A percentile compares a stretch with the other conserved stretches of the same genome.
phyloP scores from a whole-genome alignment of 2,113 vertebrate genomes.

The Psammodynastes pulverulentus region DNA sequence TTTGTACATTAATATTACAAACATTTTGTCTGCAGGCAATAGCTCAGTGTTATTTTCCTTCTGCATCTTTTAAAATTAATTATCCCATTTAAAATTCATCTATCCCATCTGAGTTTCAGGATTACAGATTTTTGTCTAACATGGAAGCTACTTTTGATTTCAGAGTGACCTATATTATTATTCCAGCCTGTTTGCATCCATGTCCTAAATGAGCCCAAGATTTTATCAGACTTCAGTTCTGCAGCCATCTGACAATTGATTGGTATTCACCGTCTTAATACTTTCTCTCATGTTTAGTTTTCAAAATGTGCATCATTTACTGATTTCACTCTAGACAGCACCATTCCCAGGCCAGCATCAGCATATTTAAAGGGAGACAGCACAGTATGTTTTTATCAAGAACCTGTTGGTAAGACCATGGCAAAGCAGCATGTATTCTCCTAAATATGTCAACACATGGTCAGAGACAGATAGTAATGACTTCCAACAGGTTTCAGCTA shows the following conservation, averaged over 20 bases:
- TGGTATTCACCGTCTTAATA: neutral
- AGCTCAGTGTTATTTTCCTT: slow-evolving; percentile 5
- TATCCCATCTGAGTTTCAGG: neutral
- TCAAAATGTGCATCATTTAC: neutral
- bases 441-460: neutral
- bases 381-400: rapidly evolving
- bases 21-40: neutral
- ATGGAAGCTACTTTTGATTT: neutral
- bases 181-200: neutral
- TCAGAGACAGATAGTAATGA: neutral
- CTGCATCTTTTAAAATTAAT: neutral
- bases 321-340: neutral
- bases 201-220: neutral
- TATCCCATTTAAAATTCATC: neutral
- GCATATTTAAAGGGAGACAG: neutral
- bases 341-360: neutral
- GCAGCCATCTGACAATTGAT: neutral
- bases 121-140: neutral
- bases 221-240: neutral
- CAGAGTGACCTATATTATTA: neutral
- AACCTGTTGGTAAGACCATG: neutral
- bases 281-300: neutral
- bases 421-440: neutral
- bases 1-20: slow-evolving; percentile 8
- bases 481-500: neutral